Conservation (phyloP, 2,888 invertebrate genomes). For the Pollenia angustigena region DNA sequence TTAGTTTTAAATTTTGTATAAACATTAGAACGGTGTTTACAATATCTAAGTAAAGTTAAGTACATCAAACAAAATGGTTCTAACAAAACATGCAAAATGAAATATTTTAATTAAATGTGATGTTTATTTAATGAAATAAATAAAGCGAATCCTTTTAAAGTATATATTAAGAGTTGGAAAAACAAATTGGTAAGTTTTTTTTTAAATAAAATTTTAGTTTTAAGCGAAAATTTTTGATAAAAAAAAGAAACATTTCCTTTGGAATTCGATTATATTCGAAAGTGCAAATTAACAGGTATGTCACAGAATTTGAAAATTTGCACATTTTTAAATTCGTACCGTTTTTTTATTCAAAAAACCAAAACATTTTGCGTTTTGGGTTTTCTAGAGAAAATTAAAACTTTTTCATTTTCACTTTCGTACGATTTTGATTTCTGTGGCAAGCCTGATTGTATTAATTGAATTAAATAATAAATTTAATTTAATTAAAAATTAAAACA, state of each 20-base stretch:
- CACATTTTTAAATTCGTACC: no score
- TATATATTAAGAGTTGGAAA: not conserved
- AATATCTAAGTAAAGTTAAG: conserved; percentile 38
- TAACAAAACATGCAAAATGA: not conserved
- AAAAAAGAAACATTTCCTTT: not conserved
- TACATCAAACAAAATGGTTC: conserved; percentile 19
- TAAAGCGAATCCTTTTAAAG: not conserved
- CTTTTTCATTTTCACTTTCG: no score
- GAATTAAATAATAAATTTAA: not conserved
- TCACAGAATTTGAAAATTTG: no score
- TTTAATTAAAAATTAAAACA: not conserved
- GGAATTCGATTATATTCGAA: conserved; percentile 9
- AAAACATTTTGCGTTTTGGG: no score
- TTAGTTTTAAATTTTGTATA: conserved; percentile 24
- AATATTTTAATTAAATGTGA: conserved; percentile 14
- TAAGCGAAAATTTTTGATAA: no score
- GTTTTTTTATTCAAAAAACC: no score
- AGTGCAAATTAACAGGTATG: no score
- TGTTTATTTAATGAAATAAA: not conserved
- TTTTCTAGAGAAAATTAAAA: no score
- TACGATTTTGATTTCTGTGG: no score
- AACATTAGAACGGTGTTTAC: conserved; percentile 30
- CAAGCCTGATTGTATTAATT: no score
- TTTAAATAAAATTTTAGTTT: not conserved
- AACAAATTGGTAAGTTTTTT: not conserved